Percentiles rank a stretch among this genome's conserved stretches.
Conservation (phyloP, 2,888 invertebrate species). For the Diplazon laetatorius region DNA sequence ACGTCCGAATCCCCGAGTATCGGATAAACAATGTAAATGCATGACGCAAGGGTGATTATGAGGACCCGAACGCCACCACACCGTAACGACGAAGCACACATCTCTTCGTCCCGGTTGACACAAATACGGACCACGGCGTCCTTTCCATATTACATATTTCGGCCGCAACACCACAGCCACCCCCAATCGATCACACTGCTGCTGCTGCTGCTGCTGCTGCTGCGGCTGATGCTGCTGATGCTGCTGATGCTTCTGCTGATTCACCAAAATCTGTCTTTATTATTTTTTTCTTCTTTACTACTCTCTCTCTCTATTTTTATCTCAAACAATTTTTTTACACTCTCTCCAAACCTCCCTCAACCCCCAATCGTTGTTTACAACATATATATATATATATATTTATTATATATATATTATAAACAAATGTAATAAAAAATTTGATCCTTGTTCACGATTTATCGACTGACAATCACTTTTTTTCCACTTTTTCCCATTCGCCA, state of each 20-base stretch:
- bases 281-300: neutral
- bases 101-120: slow-evolving; percentile 65
- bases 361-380: too few species aligned
- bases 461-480: too few species aligned
- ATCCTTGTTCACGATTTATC: too few species aligned
- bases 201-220: slow-evolving; percentile 9
- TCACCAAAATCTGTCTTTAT: slow-evolving; percentile 14
- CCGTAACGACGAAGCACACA: slow-evolving; percentile 67
- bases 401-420: too few species aligned
- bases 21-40: slow-evolving; percentile 72
- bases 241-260: slow-evolving; percentile 30
- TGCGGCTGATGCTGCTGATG: neutral
- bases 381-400: too few species aligned
- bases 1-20: slow-evolving; percentile 76
- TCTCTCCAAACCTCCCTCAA: too few species aligned
- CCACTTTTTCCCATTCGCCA: too few species aligned
- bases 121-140: slow-evolving; percentile 67
- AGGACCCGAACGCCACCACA: slow-evolving; percentile 69
- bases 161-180: slow-evolving; percentile 60
- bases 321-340: neutral
- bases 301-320: slow-evolving; percentile 9
- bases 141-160: slow-evolving; percentile 69
- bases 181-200: slow-evolving; percentile 65
- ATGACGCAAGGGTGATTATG: slow-evolving; percentile 71
- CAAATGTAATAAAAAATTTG: too few species aligned